phyloP scores from a whole-genome alignment of 2,888 invertebrate species.

The Amphimallon solstitiale region DNA sequence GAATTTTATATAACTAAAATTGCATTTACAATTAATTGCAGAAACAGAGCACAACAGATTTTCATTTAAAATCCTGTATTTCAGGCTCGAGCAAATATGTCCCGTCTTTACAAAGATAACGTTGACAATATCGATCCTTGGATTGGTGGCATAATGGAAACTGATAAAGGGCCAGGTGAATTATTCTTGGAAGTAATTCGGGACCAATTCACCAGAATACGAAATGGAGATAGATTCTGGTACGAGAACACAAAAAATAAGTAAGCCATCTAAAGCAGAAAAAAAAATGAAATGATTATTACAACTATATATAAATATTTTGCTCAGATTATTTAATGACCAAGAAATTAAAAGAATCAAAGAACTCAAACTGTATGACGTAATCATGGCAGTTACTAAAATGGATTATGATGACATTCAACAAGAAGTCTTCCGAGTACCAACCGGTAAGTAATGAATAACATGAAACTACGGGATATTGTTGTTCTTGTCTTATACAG shows the following conservation, averaged over 20 bases:
- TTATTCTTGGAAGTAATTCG: conserved; percentile 65
- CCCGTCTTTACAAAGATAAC: conserved; percentile 57
- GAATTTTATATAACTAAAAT: too few relatives aligned
- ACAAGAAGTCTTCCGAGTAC: conserved; percentile 63
- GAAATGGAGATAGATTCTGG: conserved; percentile 71
- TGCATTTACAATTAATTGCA: too few relatives aligned
- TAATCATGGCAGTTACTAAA: conserved; percentile 65
- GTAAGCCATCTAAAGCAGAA: conserved; percentile 51
- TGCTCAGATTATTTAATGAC: conserved; percentile 63
- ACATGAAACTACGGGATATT: too few relatives aligned
- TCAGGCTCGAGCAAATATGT: conserved; percentile 49
- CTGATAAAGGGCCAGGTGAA: conserved; percentile 64
- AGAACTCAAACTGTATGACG: conserved; percentile 63
- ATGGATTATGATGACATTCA: conserved; percentile 64
- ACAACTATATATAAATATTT: not conserved
- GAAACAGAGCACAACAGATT: too few relatives aligned
- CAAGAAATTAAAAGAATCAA: conserved; percentile 63
- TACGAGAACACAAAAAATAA: conserved; percentile 65
- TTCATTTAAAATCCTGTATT: too few relatives aligned
- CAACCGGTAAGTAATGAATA: conserved; percentile 47
- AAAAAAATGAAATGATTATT: not conserved
- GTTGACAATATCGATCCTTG: conserved; percentile 66
- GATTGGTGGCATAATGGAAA: conserved; percentile 69
- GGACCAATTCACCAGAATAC: conserved; percentile 68
- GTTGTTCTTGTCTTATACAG: too few relatives aligned